Evolutionary conservation across 1,140 invertebrate species (phyloP), one percentile per base, ranked within the genome.

Genomic region (Oscheius sp.): DNA sequence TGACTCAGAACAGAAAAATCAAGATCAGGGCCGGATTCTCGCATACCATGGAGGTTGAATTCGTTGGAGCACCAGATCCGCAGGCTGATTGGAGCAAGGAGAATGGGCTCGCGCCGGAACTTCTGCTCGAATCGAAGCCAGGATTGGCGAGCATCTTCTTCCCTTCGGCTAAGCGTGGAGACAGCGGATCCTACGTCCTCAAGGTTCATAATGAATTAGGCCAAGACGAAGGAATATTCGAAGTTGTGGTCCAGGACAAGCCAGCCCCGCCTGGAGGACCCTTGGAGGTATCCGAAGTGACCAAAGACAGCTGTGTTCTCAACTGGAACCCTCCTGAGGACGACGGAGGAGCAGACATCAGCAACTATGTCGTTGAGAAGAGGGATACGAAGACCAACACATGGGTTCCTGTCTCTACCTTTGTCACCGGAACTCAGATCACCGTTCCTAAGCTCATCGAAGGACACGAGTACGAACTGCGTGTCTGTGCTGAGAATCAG

Each of bases 381-480:
- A 90, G 93, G 18, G 95, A 97, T 86, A 87, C 91, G 66, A 92
- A 95, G 82, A 93, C 92, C 62, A 94, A 94, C 76, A 92, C 92
- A 29, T 99, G 95, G 95, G 93, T 96, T 46, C 94, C 94, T 63
- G 94, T 94, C 20, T 93, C 92, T 84, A 92, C 93, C 68, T 98
- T 94, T 83, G 90, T 95, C 0, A 90, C 91, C 35, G 91, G 92
- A 67, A 90, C 93, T 80, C 91, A 92, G 85, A 88, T 91, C 49
- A 90, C 93, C 49, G 93, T 96, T 2, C 78, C 91, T 90, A 42
- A 90, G 67, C 86, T 99, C 2, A 91, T 94, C 77, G 94, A 97
- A 88, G 95, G 95, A 52, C 93, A 95, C 83, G 93, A 97, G 85
- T 99, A 99, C 85, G 93, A 98, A 85, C 98, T 98, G 90, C 90